A percentile compares a stretch with the other conserved stretches of the same genome.
These are phyloP conservation scores for Centropristis striata DNA, from an alignment of 2,113 vertebrate species.

Conservation along the genomic window DNA sequence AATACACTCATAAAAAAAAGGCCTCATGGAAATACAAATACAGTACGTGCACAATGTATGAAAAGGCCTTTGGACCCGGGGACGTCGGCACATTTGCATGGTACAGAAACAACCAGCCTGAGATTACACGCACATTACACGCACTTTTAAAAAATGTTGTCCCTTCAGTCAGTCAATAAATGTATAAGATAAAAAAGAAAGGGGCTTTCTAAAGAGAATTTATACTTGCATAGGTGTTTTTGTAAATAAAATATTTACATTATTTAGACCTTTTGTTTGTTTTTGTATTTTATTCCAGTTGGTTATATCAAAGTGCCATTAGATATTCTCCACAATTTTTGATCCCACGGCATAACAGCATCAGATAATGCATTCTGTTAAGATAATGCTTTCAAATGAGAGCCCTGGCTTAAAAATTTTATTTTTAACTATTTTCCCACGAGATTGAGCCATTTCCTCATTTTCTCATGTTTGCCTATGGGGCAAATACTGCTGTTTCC, in stretches of 20 bases:
- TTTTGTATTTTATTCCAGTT: background rate
- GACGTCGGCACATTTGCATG: slow-evolving; percentile 30
- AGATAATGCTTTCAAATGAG: too few species aligned
- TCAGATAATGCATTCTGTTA: too few species aligned
- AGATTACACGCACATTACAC: slow-evolving; percentile 57
- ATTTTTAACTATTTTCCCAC: too few species aligned
- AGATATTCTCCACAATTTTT: background rate
- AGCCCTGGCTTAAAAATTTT: too few species aligned
- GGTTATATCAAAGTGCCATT: background rate
- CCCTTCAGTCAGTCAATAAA: background rate
- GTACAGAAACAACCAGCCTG: slow-evolving; percentile 43
- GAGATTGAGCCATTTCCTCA: too few species aligned
- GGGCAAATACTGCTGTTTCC: too few species aligned
- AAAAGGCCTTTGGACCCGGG: slow-evolving; percentile 23
- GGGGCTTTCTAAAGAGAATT: background rate
- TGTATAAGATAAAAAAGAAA: background rate
- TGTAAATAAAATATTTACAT: slow-evolving; percentile 36
- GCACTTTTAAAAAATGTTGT: slow-evolving; percentile 45
- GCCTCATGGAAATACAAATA: slow-evolving; percentile 14
- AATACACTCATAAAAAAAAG: background rate
- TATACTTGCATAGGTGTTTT: slow-evolving; percentile 4
- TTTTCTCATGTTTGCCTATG: too few species aligned
- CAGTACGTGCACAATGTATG: background rate
- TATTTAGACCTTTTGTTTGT: background rate
- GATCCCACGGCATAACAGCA: too few species aligned